Evolutionary conservation across 30 jellyfish, hydroid and myxozoan genomes (phyloP), one percentile per base, ranked within the genome.

Genomic region (Aurelia sp.): DNA sequence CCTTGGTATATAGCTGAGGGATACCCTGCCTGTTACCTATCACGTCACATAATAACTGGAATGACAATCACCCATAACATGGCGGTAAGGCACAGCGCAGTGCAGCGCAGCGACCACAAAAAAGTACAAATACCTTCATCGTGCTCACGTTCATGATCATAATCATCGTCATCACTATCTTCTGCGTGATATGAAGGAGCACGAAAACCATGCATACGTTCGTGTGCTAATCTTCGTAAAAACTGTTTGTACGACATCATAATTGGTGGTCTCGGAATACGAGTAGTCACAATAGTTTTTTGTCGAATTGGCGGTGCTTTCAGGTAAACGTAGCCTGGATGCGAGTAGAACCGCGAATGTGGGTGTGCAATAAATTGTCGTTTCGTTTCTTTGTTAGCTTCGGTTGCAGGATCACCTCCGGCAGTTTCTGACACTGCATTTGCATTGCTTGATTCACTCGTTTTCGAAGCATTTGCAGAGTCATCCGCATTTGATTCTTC

Each of bases 231-330:
- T 55, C 91, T 68, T 64, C 81, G 82, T 58, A 92, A 53, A 62
- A 92, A 92, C 22, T 97, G 67, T 38, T 81, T 92, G 89, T 92
- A 92, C 74, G 97, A 90, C 96, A 92, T 88, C 68, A 92, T 90
- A 88, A 86, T 87, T 15, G 98, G 98, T 21, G 98, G 98, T 21
- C 98, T 81, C 15, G 98, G 98, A 15, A 92, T 92, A 55, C 91
- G 97, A 12, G 98, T 92, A 17, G 98, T 86, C 13, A 92, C 98
- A 41, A 92, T 92, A 63, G 98, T 92, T 63, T 89, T 92, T 62
- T 92, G 98, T 11, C 94, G 89, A 72, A 92, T 92, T 27, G 98
- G 98, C 7, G 98, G 98, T 20, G 98, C 97, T 66, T 92, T 92
- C 86, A 92, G 58, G 62, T 92, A 92, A 10, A 92, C 98, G 68